phyloP scores from a whole-genome alignment of 2,888 invertebrate species.

The Chymomyza amoena region DNA sequence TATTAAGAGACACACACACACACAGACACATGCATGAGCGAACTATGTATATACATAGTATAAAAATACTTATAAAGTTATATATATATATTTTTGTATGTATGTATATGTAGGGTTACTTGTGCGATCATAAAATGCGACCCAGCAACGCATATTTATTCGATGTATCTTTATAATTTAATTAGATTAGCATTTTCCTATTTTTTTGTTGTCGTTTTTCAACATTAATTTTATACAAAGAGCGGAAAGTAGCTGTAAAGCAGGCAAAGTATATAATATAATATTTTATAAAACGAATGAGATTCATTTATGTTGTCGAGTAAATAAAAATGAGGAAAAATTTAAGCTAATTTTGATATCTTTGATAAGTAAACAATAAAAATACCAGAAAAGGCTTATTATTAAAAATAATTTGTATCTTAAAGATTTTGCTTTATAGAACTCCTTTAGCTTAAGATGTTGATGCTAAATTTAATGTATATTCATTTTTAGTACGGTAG shows the following conservation, averaged over 20 bases:
- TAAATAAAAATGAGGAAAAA: too few relatives aligned
- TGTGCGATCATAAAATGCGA: neutral
- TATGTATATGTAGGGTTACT: neutral
- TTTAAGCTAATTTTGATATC: too few relatives aligned
- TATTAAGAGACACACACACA: constrained; percentile 21
- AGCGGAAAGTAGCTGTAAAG: neutral
- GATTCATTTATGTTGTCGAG: neutral
- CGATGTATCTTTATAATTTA: neutral
- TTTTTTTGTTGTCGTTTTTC: neutral
- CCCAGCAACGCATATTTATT: neutral
- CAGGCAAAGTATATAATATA: neutral
- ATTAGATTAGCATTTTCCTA: neutral
- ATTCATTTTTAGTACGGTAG: too few relatives aligned
- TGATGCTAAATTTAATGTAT: too few relatives aligned
- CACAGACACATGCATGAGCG: constrained; percentile 9
- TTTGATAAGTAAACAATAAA: too few relatives aligned
- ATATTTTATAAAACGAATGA: neutral
- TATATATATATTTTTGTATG: neutral
- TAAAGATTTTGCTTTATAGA: too few relatives aligned
- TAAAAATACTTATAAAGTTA: too few relatives aligned
- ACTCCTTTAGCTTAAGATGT: too few relatives aligned
- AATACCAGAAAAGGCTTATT: too few relatives aligned
- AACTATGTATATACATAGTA: constrained; percentile 5
- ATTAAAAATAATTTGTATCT: too few relatives aligned
- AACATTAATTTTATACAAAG: constrained; percentile 15